These are phyloP conservation scores for Channa argus DNA, from an alignment of 2,113 vertebrate species.

Conservation along the genomic window DNA sequence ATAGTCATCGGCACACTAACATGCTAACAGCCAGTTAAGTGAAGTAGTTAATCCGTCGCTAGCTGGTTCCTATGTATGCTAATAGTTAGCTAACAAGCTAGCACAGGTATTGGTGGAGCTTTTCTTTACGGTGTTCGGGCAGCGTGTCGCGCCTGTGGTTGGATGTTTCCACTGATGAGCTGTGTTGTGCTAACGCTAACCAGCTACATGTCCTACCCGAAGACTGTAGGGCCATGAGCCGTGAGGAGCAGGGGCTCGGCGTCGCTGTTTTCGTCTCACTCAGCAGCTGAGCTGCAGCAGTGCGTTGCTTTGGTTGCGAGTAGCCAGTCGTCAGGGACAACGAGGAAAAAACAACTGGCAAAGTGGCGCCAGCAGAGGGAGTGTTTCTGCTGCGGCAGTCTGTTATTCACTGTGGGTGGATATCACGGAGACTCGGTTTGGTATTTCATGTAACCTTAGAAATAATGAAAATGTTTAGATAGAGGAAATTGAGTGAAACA, in stretches of 20 bases:
- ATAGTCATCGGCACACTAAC: background rate
- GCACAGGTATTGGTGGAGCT: background rate
- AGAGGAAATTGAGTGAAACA: no score
- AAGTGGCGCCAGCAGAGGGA: conserved; percentile 46
- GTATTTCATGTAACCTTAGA: no score
- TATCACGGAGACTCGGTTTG: no score
- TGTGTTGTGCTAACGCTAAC: background rate
- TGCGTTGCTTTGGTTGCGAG: background rate
- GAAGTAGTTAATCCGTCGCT: background rate
- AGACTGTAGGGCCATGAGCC: background rate
- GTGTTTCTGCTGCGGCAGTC: background rate
- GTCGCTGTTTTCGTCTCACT: background rate
- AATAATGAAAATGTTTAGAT: no score
- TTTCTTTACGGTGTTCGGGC: background rate
- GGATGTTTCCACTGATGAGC: background rate
- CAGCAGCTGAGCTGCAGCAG: background rate
- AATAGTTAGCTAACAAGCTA: conserved; percentile 34
- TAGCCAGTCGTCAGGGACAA: background rate
- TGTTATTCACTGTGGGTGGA: background rate
- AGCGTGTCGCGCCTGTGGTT: background rate
- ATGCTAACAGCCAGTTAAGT: background rate
- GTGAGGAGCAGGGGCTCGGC: conserved; percentile 21
- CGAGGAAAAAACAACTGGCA: conserved; percentile 20
- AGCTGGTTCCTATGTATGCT: background rate
- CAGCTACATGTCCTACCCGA: conserved; percentile 31